phyloP scores from a whole-genome alignment of 1,140 invertebrate genomes.

The Drosophila arizonae region DNA sequence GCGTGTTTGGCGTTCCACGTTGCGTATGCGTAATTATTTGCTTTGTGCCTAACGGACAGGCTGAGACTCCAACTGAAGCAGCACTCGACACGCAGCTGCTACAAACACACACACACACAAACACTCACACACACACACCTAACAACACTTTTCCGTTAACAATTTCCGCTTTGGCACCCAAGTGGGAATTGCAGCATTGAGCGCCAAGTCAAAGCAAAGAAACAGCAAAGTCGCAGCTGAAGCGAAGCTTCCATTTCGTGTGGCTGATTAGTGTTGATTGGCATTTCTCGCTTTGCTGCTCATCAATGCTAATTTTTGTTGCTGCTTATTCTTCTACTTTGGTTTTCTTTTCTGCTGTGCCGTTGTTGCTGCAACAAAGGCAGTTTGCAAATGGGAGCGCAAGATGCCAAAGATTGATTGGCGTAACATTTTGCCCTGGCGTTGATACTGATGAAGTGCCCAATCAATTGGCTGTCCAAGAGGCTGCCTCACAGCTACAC shows the following conservation, averaged over 20 bases:
- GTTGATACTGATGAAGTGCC: conserved; percentile 67
- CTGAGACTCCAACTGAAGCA: neutral
- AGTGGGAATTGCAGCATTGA: conserved; percentile 68
- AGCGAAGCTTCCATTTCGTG: conserved; percentile 39
- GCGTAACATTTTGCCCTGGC: conserved; percentile 59
- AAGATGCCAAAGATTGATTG: conserved; percentile 79
- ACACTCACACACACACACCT: conserved; percentile 45
- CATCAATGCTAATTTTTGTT: conserved; percentile 79
- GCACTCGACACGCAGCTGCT: conserved; percentile 47
- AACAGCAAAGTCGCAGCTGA: conserved; percentile 12
- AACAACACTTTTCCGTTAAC: conserved; percentile 76
- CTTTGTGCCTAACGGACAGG: conserved; percentile 22
- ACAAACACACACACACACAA: conserved; percentile 25
- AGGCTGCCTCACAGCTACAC: neutral
- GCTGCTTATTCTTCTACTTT: conserved; percentile 16
- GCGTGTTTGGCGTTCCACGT: conserved; percentile 54
- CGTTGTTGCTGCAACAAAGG: conserved; percentile 42
- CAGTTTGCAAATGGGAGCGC: conserved; percentile 63
- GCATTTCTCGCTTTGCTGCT: conserved; percentile 80
- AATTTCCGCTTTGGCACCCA: conserved; percentile 65
- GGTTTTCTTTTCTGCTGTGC: conserved; percentile 13
- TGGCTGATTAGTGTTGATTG: conserved; percentile 82
- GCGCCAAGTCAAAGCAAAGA: conserved; percentile 28
- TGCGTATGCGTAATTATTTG: conserved; percentile 78
- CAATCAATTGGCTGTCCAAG: conserved; percentile 61